A percentile compares a stretch with the other conserved stretches of the same genome.
phyloP scores from a whole-genome alignment of 2,797 vertebrate species.

The Thunnus albacares region DNA sequence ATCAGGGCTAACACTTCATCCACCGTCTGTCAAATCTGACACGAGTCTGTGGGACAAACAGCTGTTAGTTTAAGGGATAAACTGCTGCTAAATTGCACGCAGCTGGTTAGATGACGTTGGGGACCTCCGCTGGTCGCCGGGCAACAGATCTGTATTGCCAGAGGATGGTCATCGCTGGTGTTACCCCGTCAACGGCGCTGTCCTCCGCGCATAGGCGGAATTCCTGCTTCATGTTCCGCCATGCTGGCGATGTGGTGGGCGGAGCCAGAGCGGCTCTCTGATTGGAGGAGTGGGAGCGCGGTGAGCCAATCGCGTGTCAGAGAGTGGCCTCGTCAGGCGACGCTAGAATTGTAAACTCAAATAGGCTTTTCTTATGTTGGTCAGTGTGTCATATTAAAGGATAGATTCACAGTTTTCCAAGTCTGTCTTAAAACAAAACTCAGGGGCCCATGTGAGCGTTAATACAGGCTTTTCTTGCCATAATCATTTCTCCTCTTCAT shows the following conservation, averaged over 20 bases:
- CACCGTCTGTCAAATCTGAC: constrained; percentile 32
- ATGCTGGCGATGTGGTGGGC: constrained; percentile 73
- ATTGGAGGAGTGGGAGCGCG: constrained; percentile 63
- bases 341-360: not conserved
- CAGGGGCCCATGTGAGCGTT: too few relatives aligned
- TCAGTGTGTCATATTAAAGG: too few relatives aligned
- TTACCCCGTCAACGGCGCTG: constrained; percentile 20
- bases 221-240: constrained; percentile 75
- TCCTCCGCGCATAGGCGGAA: constrained; percentile 63
- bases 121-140: constrained; percentile 35
- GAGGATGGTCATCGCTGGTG: constrained; percentile 17
- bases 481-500: too few relatives aligned
- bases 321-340: constrained; percentile 20
- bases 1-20: constrained; percentile 63
- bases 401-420: too few relatives aligned
- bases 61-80: constrained; percentile 28
- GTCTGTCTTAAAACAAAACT: too few relatives aligned
- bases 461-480: too few relatives aligned
- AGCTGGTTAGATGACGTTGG: constrained; percentile 14
- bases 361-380: too few relatives aligned
- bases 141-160: constrained; percentile 45
- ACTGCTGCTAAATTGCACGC: constrained; percentile 22
- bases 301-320: constrained; percentile 67
- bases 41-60: constrained; percentile 23
- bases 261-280: constrained; percentile 52